Percentiles rank a stretch among this genome's conserved stretches.
phyloP scores from a whole-genome alignment of 1,140 invertebrate species.

The Eurosta solidaginis region DNA sequence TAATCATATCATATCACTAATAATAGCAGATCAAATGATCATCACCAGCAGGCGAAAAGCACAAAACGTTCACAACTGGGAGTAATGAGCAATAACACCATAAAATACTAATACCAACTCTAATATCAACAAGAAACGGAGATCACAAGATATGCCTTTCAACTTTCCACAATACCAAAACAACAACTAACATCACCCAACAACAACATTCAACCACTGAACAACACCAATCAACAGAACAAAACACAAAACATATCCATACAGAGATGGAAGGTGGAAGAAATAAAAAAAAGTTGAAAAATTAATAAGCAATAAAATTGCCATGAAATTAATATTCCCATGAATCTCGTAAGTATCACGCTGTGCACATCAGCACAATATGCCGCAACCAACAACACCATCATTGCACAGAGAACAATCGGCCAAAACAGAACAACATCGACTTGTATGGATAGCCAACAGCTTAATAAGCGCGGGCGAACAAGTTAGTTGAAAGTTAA shows the following conservation, averaged over 20 bases:
- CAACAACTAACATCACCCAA: slow-evolving; percentile 14
- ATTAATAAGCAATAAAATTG: slow-evolving; percentile 61
- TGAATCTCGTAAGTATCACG: slow-evolving; percentile 48
- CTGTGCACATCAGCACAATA: slow-evolving; percentile 38
- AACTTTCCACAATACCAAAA: slow-evolving; percentile 5
- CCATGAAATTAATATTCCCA: slow-evolving; percentile 60
- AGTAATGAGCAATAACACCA: slow-evolving; percentile 26
- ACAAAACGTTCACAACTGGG: slow-evolving; percentile 45
- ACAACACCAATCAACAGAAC: neutral
- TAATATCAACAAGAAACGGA: neutral
- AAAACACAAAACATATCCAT: neutral
- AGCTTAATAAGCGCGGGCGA: too few species aligned
- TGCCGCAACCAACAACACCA: slow-evolving; percentile 13
- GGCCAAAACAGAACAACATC: neutral
- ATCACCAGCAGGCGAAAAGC: slow-evolving; percentile 30
- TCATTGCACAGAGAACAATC: neutral
- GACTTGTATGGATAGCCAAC: too few species aligned
- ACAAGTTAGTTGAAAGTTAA: too few species aligned
- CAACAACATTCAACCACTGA: neutral
- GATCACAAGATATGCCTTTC: neutral
- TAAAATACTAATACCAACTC: slow-evolving; percentile 27
- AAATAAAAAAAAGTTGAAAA: slow-evolving; percentile 44
- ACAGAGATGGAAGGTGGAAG: neutral
- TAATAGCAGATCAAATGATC: slow-evolving; percentile 28
- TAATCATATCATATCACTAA: slow-evolving; percentile 35